Evolutionary conservation across 2,888 invertebrate species (phyloP).

Genomic region (Bombylius major): DNA sequence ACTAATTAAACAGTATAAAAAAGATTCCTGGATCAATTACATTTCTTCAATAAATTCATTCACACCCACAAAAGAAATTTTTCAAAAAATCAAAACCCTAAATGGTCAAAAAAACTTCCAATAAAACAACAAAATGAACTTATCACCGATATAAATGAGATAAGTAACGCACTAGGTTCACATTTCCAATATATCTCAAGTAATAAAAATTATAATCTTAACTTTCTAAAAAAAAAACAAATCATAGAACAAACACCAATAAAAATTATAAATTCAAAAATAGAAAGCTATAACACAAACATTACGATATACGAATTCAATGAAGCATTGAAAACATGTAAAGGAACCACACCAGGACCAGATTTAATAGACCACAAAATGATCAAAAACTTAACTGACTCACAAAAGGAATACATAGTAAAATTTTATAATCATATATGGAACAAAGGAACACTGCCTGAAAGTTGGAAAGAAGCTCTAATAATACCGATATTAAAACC

Average conservation of each 20-base stretch:
- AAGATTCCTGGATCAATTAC: neutral
- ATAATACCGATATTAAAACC: neutral
- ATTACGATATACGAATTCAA: neutral
- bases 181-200: neutral
- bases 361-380: no score
- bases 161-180: neutral
- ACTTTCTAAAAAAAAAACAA: neutral
- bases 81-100: neutral
- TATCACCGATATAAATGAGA: neutral
- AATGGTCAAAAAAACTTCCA: neutral
- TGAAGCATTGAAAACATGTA: no score
- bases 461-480: neutral
- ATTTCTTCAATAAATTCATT: neutral
- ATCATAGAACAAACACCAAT: neutral
- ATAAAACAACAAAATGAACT: neutral
- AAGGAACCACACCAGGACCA: no score
- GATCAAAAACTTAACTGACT: no score
- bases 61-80: neutral
- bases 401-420: neutral
- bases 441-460: neutral
- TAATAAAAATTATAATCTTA: neutral
- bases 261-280: neutral
- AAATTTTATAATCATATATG: neutral
- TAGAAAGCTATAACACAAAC: neutral
- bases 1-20: neutral